These are phyloP conservation scores for Xylota sylvarum DNA, from an alignment of 2,888 invertebrate species.

Conservation along the genomic window DNA sequence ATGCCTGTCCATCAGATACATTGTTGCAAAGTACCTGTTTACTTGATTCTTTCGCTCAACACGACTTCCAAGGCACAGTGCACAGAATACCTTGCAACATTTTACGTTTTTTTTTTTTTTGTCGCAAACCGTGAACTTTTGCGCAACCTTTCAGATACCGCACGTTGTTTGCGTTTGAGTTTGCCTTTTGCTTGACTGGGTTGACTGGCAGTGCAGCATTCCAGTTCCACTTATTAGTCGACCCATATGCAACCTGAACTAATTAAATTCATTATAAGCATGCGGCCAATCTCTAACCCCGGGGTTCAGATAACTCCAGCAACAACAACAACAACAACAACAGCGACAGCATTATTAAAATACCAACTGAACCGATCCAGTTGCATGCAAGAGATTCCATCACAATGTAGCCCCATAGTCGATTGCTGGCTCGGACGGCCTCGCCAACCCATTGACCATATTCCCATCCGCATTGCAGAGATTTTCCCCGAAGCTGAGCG, in stretches of 20 bases:
- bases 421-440: constrained; percentile 8
- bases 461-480: constrained; percentile 76
- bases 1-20: constrained; percentile 16
- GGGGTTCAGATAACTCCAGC: constrained; percentile 60
- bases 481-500: constrained; percentile 61
- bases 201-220: constrained; percentile 35
- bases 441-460: constrained; percentile 65
- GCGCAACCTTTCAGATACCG: constrained; percentile 61
- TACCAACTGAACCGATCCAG: constrained; percentile 66
- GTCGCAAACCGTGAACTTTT: constrained; percentile 59
- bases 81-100: constrained; percentile 15
- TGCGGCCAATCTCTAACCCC: constrained; percentile 70
- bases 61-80: background rate
- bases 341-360: constrained; percentile 69
- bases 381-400: constrained; percentile 71
- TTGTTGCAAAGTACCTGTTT: constrained; percentile 54
- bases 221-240: constrained; percentile 66
- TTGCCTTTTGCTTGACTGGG: constrained; percentile 4
- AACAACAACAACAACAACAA: constrained; percentile 32
- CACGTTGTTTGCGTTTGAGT: constrained; percentile 38
- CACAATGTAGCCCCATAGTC: constrained; percentile 32
- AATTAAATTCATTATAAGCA: constrained; percentile 74
- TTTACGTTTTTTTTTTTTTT: constrained; percentile 28
- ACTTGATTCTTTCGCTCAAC: constrained; percentile 8
- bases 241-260: constrained; percentile 75